Percentiles rank a stretch among this genome's conserved stretches.
These are phyloP conservation scores for Hirundo rustica DNA, from an alignment of 2,797 vertebrate genomes.

Conservation along the genomic window DNA sequence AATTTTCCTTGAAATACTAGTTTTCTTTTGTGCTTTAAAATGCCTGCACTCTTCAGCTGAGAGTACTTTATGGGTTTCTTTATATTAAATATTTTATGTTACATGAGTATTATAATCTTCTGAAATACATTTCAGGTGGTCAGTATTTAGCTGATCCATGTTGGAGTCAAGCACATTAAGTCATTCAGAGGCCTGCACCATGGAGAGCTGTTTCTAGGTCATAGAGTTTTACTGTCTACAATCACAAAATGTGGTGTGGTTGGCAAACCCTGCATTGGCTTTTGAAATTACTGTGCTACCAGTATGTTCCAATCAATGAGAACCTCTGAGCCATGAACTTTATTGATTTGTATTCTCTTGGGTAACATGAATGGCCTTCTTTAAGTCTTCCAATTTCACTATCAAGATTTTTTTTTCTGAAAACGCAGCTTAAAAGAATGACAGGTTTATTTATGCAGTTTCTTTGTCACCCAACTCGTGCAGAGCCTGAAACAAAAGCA, in stretches of 20 bases:
- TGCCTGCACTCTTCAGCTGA: not conserved
- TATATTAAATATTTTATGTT: not conserved
- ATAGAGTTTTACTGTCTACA: slow-evolving; percentile 71
- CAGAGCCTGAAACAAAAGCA: not conserved
- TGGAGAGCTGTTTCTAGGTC: slow-evolving; percentile 64
- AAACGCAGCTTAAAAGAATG: slow-evolving; percentile 49
- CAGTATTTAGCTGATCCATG: slow-evolving; percentile 37
- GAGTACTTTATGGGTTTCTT: not conserved
- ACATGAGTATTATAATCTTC: not conserved
- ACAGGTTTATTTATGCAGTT: slow-evolving; percentile 60
- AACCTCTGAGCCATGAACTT: slow-evolving; percentile 84
- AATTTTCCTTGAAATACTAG: not conserved
- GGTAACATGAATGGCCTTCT: slow-evolving; percentile 67
- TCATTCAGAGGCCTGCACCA: slow-evolving; percentile 29
- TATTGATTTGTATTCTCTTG: slow-evolving; percentile 82
- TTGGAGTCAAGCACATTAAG: slow-evolving; percentile 60
- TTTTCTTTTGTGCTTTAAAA: slow-evolving; percentile 3
- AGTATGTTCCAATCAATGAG: slow-evolving; percentile 89
- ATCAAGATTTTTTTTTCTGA: slow-evolving; percentile 56
- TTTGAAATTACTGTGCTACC: slow-evolving; percentile 77
- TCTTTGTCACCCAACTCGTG: not conserved
- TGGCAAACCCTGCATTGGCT: slow-evolving; percentile 69
- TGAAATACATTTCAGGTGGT: slow-evolving; percentile 18
- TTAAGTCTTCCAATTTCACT: slow-evolving; percentile 74
- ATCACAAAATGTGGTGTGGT: slow-evolving; percentile 68